Conservation (phyloP, 2,888 invertebrate genomes). For the Heliconius aoede region DNA sequence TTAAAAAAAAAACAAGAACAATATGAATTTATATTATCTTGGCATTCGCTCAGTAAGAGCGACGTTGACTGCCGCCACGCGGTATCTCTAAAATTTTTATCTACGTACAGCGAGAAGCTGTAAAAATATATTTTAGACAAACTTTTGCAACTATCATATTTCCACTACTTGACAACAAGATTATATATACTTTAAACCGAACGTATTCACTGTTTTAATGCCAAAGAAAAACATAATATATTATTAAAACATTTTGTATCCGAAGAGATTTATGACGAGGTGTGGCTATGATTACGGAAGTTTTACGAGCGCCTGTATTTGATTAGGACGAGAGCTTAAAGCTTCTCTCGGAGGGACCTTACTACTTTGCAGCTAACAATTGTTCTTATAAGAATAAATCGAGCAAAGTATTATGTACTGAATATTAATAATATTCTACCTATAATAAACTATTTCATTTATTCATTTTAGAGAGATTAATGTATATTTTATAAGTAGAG, state of each 20-base stretch:
- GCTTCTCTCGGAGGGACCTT: neutral
- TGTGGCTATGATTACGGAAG: slow-evolving; percentile 26
- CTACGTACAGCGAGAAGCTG: too few relatives aligned
- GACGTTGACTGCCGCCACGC: too few relatives aligned
- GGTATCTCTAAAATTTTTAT: too few relatives aligned
- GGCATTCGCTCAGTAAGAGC: too few relatives aligned
- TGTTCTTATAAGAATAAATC: neutral
- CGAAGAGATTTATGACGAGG: neutral
- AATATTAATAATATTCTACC: neutral
- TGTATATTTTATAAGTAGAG: neutral
- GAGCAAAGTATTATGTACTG: neutral
- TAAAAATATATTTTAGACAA: neutral
- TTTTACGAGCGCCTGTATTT: slow-evolving; percentile 17
- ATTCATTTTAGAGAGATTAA: neutral
- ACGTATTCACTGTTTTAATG: neutral
- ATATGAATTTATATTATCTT: too few relatives aligned
- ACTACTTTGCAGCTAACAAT: neutral
- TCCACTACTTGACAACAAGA: too few relatives aligned
- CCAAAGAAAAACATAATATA: neutral
- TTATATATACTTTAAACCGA: too few relatives aligned
- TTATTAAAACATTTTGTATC: slow-evolving; percentile 7
- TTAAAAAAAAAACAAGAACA: too few relatives aligned
- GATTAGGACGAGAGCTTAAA: slow-evolving; percentile 22
- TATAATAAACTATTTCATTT: neutral
- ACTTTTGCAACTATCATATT: neutral